phyloP scores from a whole-genome alignment of 2,797 vertebrate genomes.

The Betta splendens region DNA sequence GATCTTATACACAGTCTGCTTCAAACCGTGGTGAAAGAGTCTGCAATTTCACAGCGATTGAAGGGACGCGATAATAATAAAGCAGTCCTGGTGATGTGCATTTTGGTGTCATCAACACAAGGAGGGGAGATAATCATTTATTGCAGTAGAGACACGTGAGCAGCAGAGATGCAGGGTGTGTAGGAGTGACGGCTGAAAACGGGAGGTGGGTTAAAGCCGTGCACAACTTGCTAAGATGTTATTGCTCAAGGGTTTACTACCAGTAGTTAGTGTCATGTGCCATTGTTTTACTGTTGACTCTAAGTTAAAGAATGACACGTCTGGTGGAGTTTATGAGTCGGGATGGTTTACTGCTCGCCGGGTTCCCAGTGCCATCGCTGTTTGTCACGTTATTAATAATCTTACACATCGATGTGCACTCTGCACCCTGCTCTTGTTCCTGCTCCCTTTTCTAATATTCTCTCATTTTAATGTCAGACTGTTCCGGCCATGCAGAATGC shows the following conservation, averaged over 20 bases:
- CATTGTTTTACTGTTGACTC: slow-evolving; percentile 12
- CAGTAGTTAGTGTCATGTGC: slow-evolving; percentile 11
- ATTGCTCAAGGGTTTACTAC: background rate
- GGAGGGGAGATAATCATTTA: background rate
- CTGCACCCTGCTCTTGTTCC: slow-evolving; percentile 39
- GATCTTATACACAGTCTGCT: background rate
- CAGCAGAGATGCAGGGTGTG: background rate
- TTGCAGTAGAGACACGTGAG: background rate
- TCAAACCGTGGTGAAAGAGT: background rate
- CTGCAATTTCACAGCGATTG: background rate
- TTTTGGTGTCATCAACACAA: slow-evolving; percentile 12
- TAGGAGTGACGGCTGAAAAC: background rate
- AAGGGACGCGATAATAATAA: background rate
- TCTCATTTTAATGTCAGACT: slow-evolving; percentile 48
- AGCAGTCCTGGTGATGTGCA: background rate
- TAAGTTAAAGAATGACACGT: slow-evolving; percentile 23
- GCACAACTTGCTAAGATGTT: background rate
- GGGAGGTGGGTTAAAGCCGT: background rate
- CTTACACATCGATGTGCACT: slow-evolving; percentile 17
- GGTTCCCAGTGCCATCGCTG: background rate
- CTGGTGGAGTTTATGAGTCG: slow-evolving; percentile 2
- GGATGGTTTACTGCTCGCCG: background rate
- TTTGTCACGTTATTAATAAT: slow-evolving; percentile 15
- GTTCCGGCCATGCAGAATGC: background rate
- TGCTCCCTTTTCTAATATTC: slow-evolving; percentile 52